Evolutionary conservation across 2,888 invertebrate species (phyloP), one percentile per base, ranked within the genome.

Genomic region (Carpatolechia fugitivella): DNA sequence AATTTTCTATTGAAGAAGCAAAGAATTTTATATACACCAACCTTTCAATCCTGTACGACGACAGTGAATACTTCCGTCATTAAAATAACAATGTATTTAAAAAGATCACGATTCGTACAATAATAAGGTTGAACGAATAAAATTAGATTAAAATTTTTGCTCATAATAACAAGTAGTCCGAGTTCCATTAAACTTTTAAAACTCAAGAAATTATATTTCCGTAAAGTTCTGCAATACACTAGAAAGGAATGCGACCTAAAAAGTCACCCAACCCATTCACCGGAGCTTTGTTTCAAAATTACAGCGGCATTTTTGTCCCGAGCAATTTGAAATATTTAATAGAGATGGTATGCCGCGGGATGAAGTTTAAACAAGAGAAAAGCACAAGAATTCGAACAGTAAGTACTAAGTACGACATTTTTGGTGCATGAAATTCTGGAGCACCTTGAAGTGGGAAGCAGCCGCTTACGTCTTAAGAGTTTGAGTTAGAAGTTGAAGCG

Each of bases 361-460:
- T 38, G 36, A 20, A 38, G 50, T 50, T 85, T 79, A 78, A 80
- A 81, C 80, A 80, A 68, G 50, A 74, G 78, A 75, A 70, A 78
- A 80, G 81, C 80, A 80, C 68, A 36, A 74, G 78, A 76, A 70
- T 71, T 71, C 72, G 65, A 66, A 65, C 59, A 24, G 24, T 4
- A 24, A 24, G 24, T 24, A 24, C 3, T 24, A 24, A 24, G 69
- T 58, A 65, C 70, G 74, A 78, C 78, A 83, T 84, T 82, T 85
- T 84, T 79, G 77, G 78, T 74, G 79, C 80, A 79, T 80, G 76
- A 81, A 82, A 80, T 80, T 79, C 70, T 35, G 41, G 52, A 33
- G 18, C 24, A 16, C 11, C 11, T 24, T 20, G 11, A 8, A 44
- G 13, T 20, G 13, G 29, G 13, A 20, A 29, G 13, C 20, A n/a